phyloP scores from a whole-genome alignment of 92 coral and sea anemone species.

The Parazoanthus swiftii region DNA sequence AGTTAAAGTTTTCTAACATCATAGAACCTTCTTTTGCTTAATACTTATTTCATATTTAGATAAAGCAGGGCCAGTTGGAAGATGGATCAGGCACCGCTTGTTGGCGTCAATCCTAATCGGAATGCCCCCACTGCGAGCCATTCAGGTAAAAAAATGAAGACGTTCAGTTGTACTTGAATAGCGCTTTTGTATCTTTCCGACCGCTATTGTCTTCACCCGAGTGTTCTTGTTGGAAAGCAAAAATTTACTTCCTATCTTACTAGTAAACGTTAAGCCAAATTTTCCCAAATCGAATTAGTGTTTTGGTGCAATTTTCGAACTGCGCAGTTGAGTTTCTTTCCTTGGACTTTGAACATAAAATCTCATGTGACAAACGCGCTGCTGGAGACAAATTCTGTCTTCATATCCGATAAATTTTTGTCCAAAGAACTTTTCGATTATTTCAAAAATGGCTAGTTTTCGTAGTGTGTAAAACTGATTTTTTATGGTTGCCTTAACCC shows the following conservation, averaged over 20 bases:
- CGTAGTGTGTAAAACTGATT: background rate
- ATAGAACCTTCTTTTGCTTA: background rate
- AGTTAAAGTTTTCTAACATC: background rate
- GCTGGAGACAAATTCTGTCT: background rate
- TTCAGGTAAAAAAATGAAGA: conserved; percentile 67
- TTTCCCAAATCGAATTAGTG: background rate
- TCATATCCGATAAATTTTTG: background rate
- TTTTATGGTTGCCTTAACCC: background rate
- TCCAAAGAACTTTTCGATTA: background rate
- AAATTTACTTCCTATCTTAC: background rate
- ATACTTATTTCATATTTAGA: conserved; percentile 55
- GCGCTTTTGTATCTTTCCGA: background rate
- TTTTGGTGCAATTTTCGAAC: background rate
- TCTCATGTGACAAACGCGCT: conserved; percentile 23
- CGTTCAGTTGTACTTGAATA: background rate
- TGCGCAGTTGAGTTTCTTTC: conserved; percentile 21
- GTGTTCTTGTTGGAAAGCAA: background rate
- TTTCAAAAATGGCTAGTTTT: background rate
- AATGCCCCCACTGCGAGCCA: conserved; percentile 96
- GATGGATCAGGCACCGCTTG: conserved; percentile 98
- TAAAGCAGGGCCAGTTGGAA: conserved; percentile 91
- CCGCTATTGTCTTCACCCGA: background rate
- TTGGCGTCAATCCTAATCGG: conserved; percentile 88
- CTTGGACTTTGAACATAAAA: conserved; percentile 31
- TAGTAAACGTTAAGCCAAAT: background rate